Conservation (phyloP, 2,797 vertebrate genomes). For the Simalia tracyae region DNA sequence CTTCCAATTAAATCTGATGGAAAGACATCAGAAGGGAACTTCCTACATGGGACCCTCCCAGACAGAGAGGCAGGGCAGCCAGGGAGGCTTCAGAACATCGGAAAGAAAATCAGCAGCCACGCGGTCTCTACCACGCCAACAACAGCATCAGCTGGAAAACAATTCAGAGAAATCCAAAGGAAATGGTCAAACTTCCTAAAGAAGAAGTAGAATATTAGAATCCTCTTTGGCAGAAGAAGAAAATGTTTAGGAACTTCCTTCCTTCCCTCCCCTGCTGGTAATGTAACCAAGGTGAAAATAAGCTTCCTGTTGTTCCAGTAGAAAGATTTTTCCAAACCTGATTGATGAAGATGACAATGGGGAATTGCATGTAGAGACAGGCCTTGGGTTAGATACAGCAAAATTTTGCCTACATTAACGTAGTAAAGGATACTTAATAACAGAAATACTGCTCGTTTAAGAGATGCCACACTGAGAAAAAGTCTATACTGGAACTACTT, state of each 20-base stretch:
- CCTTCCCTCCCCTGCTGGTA: background rate
- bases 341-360: background rate
- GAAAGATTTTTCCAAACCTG: background rate
- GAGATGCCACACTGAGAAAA: background rate
- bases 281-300: background rate
- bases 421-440: background rate
- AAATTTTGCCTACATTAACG: background rate
- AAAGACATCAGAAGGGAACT: background rate
- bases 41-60: too few species aligned
- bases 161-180: background rate
- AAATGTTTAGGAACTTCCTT: background rate
- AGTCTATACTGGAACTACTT: background rate
- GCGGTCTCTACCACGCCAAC: background rate
- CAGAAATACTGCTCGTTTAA: background rate
- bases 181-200: background rate
- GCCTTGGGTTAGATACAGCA: background rate
- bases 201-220: background rate
- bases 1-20: background rate
- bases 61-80: too few species aligned
- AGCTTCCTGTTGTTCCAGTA: background rate
- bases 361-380: background rate
- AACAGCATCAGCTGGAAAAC: background rate
- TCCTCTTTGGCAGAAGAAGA: background rate
- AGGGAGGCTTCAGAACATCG: background rate
- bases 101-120: background rate